Evolutionary conservation across 2,113 vertebrate species (phyloP), one percentile per base, ranked within the genome.

Genomic region (Oxyura jamaicensis): DNA sequence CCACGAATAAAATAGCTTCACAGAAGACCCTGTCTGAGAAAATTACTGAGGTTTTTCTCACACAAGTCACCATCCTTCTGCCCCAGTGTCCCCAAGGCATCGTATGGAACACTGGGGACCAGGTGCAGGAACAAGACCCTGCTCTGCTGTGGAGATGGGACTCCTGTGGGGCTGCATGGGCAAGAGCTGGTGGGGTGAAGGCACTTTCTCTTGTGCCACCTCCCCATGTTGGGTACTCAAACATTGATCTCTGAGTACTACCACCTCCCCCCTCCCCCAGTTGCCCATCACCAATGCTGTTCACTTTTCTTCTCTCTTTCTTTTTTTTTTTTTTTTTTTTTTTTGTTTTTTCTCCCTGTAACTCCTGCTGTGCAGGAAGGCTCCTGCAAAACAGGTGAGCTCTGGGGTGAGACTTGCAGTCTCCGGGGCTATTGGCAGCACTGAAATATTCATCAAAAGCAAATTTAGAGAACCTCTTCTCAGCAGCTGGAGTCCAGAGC

Each of bases 401-500:
- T 86, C 63, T 55, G 44, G 44, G 11, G 76, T 50, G 55, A 46
- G 53, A 69, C 29, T 71, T 6, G 2, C 10, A 31, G 53, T 46
- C 93, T 86, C 82, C 83, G 55, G 83, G 48, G 87, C n/a, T 93
- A 35, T 69, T 88, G 66, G 67, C 75, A 84, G 29, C 50, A 67
- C 58, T 81, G 50, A 85, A 94, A 94, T 91, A 90, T 91, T 96
- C 72, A 90, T 96, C 91, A 90, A 84, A 91, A 66, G 52, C n/a
- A 77, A 82, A 87, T 81, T 63, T 63, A 79, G 62, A 59, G 14
- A 86, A 88, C 5, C 5, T 58, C 66, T 93, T 35, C n/a, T 21
- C 48, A 82, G 58, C 65, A 83, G 81, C 74, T 83, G 91, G 83
- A 86, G 66, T 46, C 62, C 78, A 58, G 62, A 85, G 36, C 20